Evolutionary conservation across 2,797 vertebrate species (phyloP).

Genomic region (Bryconaethiops microstoma): DNA sequence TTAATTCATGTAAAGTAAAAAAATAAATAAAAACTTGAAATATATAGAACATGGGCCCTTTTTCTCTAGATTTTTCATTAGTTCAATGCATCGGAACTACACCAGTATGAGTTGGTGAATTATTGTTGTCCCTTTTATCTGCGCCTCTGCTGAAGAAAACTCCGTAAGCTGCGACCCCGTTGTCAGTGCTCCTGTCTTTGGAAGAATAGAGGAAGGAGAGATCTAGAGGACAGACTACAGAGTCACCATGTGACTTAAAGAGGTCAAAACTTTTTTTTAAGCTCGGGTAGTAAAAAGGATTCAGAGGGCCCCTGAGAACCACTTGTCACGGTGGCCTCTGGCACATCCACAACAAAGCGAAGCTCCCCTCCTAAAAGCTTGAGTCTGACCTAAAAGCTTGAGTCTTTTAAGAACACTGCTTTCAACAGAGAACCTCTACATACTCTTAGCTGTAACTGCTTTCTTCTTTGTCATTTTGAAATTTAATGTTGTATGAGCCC

Average conservation of each 20-base stretch:
- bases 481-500: neutral
- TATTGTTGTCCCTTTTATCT: neutral
- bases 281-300: conserved; percentile 5
- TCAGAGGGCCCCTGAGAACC: conserved; percentile 12
- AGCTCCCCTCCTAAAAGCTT: neutral
- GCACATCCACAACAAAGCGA: conserved; percentile 2
- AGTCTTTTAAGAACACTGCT: neutral
- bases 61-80: no score
- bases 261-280: conserved; percentile 10
- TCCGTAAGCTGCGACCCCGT: conserved; percentile 17
- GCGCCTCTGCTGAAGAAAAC: neutral
- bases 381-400: neutral
- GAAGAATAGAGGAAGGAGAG: conserved; percentile 3
- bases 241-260: conserved; percentile 14
- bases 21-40: no score
- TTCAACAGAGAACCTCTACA: neutral
- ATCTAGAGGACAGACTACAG: conserved; percentile 29
- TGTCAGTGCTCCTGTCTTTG: conserved; percentile 1
- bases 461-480: neutral
- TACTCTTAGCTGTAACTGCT: neutral
- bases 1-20: no score
- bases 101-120: neutral
- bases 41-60: no score
- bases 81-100: no score
- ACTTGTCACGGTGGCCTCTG: conserved; percentile 16